Evolutionary conservation across 2,113 vertebrate species (phyloP).

Genomic region (Sander lucioperca): DNA sequence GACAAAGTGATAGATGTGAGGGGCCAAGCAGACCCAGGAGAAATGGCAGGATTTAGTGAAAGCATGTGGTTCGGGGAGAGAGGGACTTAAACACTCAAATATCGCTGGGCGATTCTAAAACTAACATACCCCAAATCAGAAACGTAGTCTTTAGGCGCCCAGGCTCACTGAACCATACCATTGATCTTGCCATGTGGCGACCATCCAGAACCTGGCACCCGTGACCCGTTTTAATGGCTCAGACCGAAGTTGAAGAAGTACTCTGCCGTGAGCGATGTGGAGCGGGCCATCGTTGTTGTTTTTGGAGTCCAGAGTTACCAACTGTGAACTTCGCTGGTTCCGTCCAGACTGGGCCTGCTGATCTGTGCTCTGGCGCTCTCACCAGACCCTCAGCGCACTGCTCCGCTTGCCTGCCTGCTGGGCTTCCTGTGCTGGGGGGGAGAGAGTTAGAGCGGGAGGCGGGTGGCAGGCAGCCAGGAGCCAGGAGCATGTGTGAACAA

Average conservation of each 20-base stretch:
- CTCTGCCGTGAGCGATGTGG: background rate
- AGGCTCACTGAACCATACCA: constrained; percentile 25
- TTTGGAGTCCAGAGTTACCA: constrained; percentile 38
- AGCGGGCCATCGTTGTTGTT: constrained; percentile 23
- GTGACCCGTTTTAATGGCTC: constrained; percentile 11
- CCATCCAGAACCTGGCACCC: constrained; percentile 15
- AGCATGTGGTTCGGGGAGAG: constrained; percentile 28
- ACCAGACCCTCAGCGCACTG: constrained; percentile 31
- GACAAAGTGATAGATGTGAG: background rate
- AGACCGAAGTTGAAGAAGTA: background rate
- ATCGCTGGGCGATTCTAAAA: constrained; percentile 36
- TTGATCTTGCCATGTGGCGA: constrained; percentile 34
- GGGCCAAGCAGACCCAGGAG: background rate
- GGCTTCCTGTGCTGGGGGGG: constrained; percentile 62
- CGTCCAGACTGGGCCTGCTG: constrained; percentile 40
- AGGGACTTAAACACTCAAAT: constrained; percentile 32
- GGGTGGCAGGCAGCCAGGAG: constrained; percentile 65
- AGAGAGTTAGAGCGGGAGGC: constrained; percentile 32
- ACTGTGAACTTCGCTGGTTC: constrained; percentile 42
- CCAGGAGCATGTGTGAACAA: constrained; percentile 76
- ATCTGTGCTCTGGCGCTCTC: constrained; percentile 40
- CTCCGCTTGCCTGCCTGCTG: constrained; percentile 54
- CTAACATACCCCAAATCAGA: constrained; percentile 50
- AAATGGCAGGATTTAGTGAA: constrained; percentile 35
- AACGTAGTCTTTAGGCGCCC: constrained; percentile 19